Evolutionary conservation across 2,113 vertebrate genomes (phyloP).

Genomic region (Meriones unguiculatus): DNA sequence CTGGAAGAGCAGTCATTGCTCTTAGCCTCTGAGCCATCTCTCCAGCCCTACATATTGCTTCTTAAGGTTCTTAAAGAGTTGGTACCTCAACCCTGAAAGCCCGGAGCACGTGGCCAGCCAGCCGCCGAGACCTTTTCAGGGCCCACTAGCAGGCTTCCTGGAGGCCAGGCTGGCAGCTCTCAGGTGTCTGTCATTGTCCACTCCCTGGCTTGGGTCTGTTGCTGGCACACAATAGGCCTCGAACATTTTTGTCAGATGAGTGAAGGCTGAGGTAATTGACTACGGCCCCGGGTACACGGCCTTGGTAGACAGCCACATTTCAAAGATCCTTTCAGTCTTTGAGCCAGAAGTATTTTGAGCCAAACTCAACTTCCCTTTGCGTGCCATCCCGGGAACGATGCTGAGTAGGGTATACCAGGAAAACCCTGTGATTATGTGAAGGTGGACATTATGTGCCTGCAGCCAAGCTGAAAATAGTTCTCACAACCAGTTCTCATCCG

Average conservation of each 20-base stretch:
- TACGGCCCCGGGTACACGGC: not conserved
- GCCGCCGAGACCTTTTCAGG: not conserved
- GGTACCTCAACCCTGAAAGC: not conserved
- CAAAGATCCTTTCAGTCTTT: conserved; percentile 37
- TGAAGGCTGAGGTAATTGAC: not conserved
- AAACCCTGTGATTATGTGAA: not conserved
- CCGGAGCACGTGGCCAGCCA: too few relatives aligned
- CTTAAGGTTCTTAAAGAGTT: not conserved
- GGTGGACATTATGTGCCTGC: not conserved
- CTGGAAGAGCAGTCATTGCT: too few relatives aligned
- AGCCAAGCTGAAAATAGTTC: not conserved
- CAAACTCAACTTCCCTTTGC: conserved; percentile 37
- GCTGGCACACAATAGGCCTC: not conserved
- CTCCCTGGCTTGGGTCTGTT: not conserved
- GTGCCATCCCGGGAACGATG: not conserved
- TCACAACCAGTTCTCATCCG: not conserved
- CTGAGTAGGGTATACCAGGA: not conserved
- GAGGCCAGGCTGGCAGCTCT: not conserved
- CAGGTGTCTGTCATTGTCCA: not conserved
- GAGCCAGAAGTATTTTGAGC: conserved; percentile 27
- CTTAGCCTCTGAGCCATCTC: too few relatives aligned
- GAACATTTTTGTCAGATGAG: not conserved
- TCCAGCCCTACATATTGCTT: not conserved
- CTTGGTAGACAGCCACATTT: not conserved
- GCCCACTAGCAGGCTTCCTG: not conserved